These are phyloP conservation scores for Rhinolophus sinicus DNA, from an alignment of 2,113 vertebrate genomes.

Conservation along the genomic window DNA sequence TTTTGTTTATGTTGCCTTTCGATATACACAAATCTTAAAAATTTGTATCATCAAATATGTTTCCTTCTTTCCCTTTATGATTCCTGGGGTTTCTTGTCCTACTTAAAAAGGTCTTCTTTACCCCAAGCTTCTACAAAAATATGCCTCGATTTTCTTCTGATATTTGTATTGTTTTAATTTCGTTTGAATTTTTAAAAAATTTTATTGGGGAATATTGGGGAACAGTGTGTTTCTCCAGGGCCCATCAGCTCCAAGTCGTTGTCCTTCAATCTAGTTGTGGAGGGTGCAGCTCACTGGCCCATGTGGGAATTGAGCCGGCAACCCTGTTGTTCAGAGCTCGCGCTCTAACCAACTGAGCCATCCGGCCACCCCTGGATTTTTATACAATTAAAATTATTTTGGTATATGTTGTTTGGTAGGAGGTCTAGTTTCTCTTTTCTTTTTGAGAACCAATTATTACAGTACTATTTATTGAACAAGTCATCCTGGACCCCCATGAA, in stretches of 20 bases:
- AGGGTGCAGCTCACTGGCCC: too few species aligned
- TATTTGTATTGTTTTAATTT: slow-evolving; percentile 53
- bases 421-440: background rate
- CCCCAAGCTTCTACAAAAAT: background rate
- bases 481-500: background rate
- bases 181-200: background rate
- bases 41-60: slow-evolving; percentile 26
- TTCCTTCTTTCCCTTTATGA: background rate
- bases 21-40: background rate
- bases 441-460: background rate
- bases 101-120: slow-evolving; percentile 11
- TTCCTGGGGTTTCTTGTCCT: slow-evolving; percentile 26
- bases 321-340: too few species aligned
- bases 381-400: slow-evolving; percentile 36
- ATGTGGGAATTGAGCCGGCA: too few species aligned
- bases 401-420: background rate
- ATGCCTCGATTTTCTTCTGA: slow-evolving; percentile 15
- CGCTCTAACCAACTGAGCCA: too few species aligned
- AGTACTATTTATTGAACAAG: background rate
- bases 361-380: background rate
- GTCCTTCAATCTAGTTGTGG: too few species aligned
- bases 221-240: too few species aligned
- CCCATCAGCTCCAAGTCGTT: too few species aligned
- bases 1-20: slow-evolving; percentile 16
- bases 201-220: too few species aligned